These are phyloP conservation scores for Chiloscyllium punctatum DNA, from an alignment of 2,797 vertebrate genomes.

Conservation along the genomic window DNA sequence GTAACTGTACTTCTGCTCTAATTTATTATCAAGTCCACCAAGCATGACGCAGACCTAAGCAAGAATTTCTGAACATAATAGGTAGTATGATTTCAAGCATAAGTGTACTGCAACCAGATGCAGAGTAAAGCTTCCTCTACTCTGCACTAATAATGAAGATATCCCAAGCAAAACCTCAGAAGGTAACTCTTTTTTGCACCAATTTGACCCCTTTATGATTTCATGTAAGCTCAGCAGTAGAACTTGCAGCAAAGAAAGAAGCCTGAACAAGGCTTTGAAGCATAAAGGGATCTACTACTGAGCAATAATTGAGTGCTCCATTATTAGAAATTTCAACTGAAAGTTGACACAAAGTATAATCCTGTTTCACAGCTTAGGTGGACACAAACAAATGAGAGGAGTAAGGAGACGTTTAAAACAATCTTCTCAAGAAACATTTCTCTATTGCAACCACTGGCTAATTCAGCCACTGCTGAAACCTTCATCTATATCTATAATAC, in stretches of 20 bases:
- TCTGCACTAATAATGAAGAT: background rate
- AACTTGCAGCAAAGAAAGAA: background rate
- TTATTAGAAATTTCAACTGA: background rate
- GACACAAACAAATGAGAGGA: background rate
- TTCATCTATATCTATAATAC: background rate
- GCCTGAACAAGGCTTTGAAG: background rate
- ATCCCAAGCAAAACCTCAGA: background rate
- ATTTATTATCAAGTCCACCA: background rate
- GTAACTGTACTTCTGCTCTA: background rate
- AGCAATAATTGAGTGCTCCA: background rate
- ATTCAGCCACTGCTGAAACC: background rate
- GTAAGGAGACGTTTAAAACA: background rate
- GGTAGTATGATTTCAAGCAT: background rate
- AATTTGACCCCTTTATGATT: background rate
- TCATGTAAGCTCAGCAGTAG: background rate
- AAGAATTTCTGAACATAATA: background rate
- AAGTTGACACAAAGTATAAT: background rate
- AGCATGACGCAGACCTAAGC: background rate
- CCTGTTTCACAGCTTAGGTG: background rate
- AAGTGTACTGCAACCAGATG: background rate
- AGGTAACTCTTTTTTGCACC: background rate
- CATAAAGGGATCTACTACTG: background rate
- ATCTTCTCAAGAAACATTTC: background rate
- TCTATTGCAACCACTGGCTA: background rate
- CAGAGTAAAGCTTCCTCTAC: background rate